Base-by-base conservation (phyloP, 1,140 invertebrate genomes). In the Bilobella aurantiaca region DNA sequence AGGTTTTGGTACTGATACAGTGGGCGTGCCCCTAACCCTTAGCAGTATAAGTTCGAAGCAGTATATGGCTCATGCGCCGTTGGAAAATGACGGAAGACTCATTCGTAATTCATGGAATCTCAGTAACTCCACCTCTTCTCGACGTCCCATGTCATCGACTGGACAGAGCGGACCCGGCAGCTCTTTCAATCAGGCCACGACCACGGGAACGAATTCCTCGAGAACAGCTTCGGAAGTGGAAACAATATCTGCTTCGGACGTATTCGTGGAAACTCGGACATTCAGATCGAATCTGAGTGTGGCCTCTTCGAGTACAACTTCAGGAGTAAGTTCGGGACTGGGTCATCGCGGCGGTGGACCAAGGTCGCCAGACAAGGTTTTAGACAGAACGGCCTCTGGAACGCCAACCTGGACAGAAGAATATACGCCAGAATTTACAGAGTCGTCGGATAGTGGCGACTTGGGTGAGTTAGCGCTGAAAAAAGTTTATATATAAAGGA, bases 371-470 rank as follows among this genome's bases (percentile, higher is more conserved):
- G 86, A 88, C 56, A 92, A 89, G 68, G 86, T 78, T 57, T 61
- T 89, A 67, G 23, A 14, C 65, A 67, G 25, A 49, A 14, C 49
- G 21, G 49, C 65, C 30, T 57, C 90, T 57, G 79, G 90, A 2
- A 96, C 94, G n/a, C 93, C 93, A 12, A 96, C 93, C 21, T 96
- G 93, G 88, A 97, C 94, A 23, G 94, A 98, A 81, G 94, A 53
- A 53, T 16, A 93, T 74, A 98, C 94, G 66, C 94, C 93, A 57
- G 94, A 90, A 76, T 96, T 93, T 79, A 97, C 93, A 42, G 91
- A 96, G 77, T 96, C 93, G 73, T 95, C 91, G 77, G 91, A 89
- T 80, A 93, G 90, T 79, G 88, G 88, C 74, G 91, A 93, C 79
- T 85, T 89, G 81, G 89, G 88, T 90, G 31, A 62, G 12, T 59